Evolutionary conservation across 2,113 vertebrate genomes (phyloP).

Genomic region (Tetraodon nigroviridis): DNA sequence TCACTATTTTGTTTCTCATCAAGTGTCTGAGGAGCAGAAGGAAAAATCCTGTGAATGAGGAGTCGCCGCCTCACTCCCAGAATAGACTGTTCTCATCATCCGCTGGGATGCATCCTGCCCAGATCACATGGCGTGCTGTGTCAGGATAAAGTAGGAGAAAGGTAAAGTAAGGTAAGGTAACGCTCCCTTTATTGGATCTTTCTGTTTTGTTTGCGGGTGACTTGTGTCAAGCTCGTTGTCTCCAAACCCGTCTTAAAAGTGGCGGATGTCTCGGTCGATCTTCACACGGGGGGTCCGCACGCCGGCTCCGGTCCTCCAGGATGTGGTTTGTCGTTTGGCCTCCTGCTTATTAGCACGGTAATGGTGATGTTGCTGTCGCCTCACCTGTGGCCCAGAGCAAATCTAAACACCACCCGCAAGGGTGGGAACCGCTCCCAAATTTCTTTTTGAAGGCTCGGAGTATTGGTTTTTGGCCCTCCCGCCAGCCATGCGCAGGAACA

Average conservation of each 20-base stretch:
- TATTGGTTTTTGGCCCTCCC: constrained; percentile 36
- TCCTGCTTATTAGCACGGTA: constrained; percentile 22
- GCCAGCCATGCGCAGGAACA: constrained; percentile 27
- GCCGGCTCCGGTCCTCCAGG: background rate
- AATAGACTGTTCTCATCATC: background rate
- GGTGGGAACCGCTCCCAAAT: constrained; percentile 32
- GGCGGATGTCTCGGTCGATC: constrained; percentile 4
- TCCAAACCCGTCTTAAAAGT: background rate
- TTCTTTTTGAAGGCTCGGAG: constrained; percentile 40
- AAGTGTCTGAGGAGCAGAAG: background rate
- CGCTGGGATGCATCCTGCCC: background rate
- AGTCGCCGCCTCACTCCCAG: background rate
- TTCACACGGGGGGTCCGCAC: background rate
- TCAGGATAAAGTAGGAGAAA: background rate
- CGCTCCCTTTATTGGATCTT: constrained; percentile 7
- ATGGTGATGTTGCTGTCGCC: constrained; percentile 21
- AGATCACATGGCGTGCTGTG: background rate
- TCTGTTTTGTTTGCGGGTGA: constrained; percentile 13
- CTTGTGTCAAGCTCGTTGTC: constrained; percentile 3
- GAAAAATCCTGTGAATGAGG: background rate
- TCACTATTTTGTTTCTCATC: background rate
- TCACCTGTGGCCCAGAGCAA: constrained; percentile 22
- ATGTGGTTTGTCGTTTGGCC: constrained; percentile 19
- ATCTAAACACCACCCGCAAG: constrained; percentile 3
- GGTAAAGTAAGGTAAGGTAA: constrained; percentile 18